Evolutionary conservation across 2,888 invertebrate genomes (phyloP).

Genomic region (Drosophila yooni): DNA sequence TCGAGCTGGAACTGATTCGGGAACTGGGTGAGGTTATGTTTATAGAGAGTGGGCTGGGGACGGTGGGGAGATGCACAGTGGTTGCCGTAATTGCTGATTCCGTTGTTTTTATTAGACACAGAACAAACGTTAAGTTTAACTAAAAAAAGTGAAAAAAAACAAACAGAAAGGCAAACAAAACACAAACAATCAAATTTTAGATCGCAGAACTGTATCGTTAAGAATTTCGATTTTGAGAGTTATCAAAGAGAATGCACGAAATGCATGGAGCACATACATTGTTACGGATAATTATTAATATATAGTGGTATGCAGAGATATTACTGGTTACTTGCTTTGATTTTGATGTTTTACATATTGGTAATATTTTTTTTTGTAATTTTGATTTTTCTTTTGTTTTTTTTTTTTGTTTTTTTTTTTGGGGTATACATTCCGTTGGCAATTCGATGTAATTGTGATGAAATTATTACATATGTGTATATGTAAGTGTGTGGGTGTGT

Average conservation of each 20-base stretch:
- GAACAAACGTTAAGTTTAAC: conserved; percentile 18
- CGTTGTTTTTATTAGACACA: conserved; percentile 45
- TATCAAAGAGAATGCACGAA: conserved; percentile 71
- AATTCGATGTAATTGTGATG: conserved; percentile 36
- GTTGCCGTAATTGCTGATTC: conserved; percentile 15
- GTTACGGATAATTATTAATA: conserved; percentile 50
- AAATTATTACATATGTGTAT: conserved; percentile 53
- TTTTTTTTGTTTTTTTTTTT: conserved; percentile 21
- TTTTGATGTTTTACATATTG: conserved; percentile 68
- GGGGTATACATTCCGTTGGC: conserved; percentile 63
- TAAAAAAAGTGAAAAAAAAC: conserved; percentile 2
- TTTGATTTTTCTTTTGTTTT: background rate
- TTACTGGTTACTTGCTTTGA: conserved; percentile 71
- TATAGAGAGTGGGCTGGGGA: background rate
- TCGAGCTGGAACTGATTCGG: conserved; percentile 15
- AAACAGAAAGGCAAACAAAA: conserved; percentile 8
- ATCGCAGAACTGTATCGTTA: conserved; percentile 43
- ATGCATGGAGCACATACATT: conserved; percentile 69
- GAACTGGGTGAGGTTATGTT: background rate
- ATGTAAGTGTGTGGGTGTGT: conserved; percentile 8
- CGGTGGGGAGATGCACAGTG: conserved; percentile 2
- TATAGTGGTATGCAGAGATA: conserved; percentile 22
- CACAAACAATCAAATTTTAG: conserved; percentile 10
- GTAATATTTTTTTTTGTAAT: conserved; percentile 19
- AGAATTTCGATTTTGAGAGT: conserved; percentile 29